Percentiles rank a stretch among this genome's conserved stretches.
phyloP scores from a whole-genome alignment of 2,113 vertebrate genomes.

The Tachysurus vachellii region DNA sequence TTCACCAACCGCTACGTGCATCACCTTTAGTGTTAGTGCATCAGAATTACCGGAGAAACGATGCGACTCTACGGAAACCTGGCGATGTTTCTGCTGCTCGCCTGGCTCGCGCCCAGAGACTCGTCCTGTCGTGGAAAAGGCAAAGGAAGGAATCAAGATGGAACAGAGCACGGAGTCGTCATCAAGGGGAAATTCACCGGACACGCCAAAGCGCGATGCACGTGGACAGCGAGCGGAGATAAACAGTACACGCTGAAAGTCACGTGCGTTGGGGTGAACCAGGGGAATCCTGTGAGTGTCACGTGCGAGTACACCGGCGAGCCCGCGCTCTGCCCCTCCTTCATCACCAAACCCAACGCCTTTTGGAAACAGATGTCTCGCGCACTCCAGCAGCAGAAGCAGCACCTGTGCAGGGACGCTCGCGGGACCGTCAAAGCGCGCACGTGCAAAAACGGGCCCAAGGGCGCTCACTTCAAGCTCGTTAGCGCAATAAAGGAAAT shows the following conservation, averaged over 20 bases:
- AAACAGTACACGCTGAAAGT: conserved; percentile 64
- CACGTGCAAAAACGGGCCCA: conserved; percentile 77
- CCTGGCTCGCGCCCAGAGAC: conserved; percentile 68
- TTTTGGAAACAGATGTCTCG: conserved; percentile 86
- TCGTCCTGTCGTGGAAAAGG: conserved; percentile 61
- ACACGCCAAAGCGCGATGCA: conserved; percentile 72
- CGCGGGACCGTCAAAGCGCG: conserved; percentile 70
- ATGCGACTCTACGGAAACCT: conserved; percentile 67
- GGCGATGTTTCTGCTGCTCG: conserved; percentile 69
- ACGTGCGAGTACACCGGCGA: conserved; percentile 78
- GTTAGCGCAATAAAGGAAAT: neutral
- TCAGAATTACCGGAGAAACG: neutral
- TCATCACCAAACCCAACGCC: conserved; percentile 58
- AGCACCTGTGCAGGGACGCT: conserved; percentile 71
- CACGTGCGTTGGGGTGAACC: conserved; percentile 60
- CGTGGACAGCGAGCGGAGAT: conserved; percentile 66
- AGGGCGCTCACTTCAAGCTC: conserved; percentile 77
- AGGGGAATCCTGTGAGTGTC: conserved; percentile 49
- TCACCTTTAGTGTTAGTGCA: neutral
- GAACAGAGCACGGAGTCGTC: conserved; percentile 1
- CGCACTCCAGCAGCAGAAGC: conserved; percentile 73
- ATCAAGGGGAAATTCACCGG: conserved; percentile 74
- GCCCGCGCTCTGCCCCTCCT: conserved; percentile 74
- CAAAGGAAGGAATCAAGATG: conserved; percentile 50
- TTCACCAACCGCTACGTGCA: neutral